Evolutionary conservation across 2,797 vertebrate species (phyloP).

Genomic region (Sebastiscus tertius): DNA sequence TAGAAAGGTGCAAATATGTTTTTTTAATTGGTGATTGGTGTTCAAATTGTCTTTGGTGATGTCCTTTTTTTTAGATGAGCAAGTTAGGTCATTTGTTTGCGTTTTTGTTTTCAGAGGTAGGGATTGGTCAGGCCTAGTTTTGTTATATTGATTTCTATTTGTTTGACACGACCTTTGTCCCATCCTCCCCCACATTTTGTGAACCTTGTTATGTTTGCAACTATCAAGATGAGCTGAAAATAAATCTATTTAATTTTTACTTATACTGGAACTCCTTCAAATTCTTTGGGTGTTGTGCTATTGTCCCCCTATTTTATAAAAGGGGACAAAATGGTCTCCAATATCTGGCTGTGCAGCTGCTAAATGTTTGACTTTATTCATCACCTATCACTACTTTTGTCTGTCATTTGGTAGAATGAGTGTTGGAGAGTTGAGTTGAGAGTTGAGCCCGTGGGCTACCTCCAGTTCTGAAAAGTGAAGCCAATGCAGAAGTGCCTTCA

Average conservation of each 20-base stretch:
- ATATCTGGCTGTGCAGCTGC: not conserved
- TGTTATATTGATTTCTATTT: not conserved
- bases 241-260: not conserved
- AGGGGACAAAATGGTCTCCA: not conserved
- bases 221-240: not conserved
- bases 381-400: not conserved
- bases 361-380: not conserved
- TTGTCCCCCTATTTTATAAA: not conserved
- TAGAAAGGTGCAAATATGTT: not conserved
- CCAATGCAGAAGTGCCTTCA: no score
- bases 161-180: not conserved
- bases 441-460: not conserved
- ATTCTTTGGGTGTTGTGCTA: not conserved
- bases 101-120: not conserved
- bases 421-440: not conserved
- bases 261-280: not conserved
- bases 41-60: no score
- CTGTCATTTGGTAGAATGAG: not conserved
- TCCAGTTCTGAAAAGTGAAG: no score
- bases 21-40: no score
- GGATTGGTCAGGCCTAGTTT: not conserved
- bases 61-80: not conserved
- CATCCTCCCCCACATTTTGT: not conserved
- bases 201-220: not conserved
- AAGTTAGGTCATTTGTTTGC: not conserved